phyloP scores from a whole-genome alignment of 1,140 invertebrate genomes.

The Pinna nobilis region DNA sequence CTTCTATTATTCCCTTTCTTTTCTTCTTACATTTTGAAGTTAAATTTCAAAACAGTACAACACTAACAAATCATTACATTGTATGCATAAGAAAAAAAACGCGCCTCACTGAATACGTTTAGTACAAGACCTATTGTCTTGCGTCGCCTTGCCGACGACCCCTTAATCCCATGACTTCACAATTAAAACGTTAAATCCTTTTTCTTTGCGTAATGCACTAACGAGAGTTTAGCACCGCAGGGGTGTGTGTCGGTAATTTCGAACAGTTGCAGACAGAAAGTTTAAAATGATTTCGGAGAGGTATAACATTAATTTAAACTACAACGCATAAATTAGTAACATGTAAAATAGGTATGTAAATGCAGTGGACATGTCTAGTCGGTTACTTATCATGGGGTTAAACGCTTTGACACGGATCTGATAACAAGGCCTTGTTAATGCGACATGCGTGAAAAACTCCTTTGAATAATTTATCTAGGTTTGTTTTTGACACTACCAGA shows the following conservation, averaged over 20 bases:
- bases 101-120: not conserved
- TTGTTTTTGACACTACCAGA: not conserved
- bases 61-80: not conserved
- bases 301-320: no score
- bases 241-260: no score
- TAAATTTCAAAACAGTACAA: not conserved
- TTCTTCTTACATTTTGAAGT: not conserved
- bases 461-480: not conserved
- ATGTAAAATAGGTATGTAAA: no score
- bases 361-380: no score
- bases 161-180: slow-evolving; percentile 5
- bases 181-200: slow-evolving; percentile 26
- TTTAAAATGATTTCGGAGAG: no score
- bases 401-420: not conserved
- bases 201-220: not conserved
- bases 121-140: slow-evolving; percentile 33
- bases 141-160: slow-evolving; percentile 23
- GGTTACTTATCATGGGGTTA: no score
- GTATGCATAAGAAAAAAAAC: no score
- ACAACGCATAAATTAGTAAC: no score
- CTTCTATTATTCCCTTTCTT: not conserved
- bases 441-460: not conserved
- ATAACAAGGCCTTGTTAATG: not conserved
- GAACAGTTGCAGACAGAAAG: no score
- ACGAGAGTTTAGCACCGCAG: no score